Base-by-base conservation (phyloP, 2,888 invertebrate genomes). In the Drosophila buzzatii region DNA sequence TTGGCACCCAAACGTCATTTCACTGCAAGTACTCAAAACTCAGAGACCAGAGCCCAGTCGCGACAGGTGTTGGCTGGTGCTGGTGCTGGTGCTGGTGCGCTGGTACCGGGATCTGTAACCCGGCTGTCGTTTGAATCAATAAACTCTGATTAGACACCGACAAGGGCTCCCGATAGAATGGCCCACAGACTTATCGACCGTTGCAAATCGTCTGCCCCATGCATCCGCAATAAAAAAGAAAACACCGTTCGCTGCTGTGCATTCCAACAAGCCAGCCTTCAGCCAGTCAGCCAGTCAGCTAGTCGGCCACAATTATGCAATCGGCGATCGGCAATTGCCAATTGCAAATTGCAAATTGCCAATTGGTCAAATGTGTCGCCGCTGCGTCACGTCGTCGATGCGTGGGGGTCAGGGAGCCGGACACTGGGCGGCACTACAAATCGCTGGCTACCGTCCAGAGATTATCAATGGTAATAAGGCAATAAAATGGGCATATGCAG, bases 81-180 rank as follows among this genome's bases (percentile, higher is more conserved):
- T 16, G 35, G 35, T 14, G 14, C 37, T 33, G 33, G 8, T 33
- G 33, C 33, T 47, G 42, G n/a, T 42, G 55, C 47, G 20, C 20
- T 31, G 57, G 42, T 41, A 42, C 31, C 58, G 67, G 53, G 31
- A 59, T 67, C 59, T 63, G 69, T 57, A 58, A 12, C 59, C 56
- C 73, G 89, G 65, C 80, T 69, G 85, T 75, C 82, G 81, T 88
- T 88, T 90, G 89, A 90, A 87, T 87, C 86, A 90, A 90, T 90
- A 90, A 89, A 75, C 70, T 69, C 72, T 61, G 86, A 87, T 87
- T 87, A 87, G 86, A 90, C 75, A 41, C 56, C 73, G 81, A 70
- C 62, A 67, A 73, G 9, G 42, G 44, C 68, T 51, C 55, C 35
- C 37, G 33, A 37, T 42, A 64, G 72, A 66, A 65, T 81, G 65